Evolutionary conservation across 2,797 vertebrate species (phyloP).

Genomic region (Pampus argenteus): DNA sequence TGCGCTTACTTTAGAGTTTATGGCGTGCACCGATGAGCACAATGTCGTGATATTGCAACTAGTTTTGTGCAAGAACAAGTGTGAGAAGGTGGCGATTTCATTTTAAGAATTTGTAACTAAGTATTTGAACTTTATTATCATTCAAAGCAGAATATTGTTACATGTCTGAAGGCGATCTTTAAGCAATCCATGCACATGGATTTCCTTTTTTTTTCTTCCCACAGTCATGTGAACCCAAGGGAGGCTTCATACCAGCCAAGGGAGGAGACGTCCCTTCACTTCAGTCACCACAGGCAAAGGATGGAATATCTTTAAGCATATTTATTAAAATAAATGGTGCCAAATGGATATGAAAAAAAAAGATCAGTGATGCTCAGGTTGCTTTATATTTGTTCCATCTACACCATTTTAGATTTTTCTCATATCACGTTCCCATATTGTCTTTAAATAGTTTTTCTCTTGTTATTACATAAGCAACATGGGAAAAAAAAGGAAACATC

Average conservation of each 20-base stretch:
- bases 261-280: not conserved
- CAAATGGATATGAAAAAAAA: not conserved
- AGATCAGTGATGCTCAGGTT: not conserved
- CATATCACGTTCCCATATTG: not conserved
- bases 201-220: constrained; percentile 2
- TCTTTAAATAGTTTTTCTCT: not conserved
- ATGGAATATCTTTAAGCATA: not conserved
- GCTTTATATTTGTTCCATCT: not conserved
- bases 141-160: not conserved
- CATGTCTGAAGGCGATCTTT: not conserved
- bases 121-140: too few relatives aligned
- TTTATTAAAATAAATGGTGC: not conserved
- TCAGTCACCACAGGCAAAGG: not conserved
- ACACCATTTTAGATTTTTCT: constrained; percentile 2
- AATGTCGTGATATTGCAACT: too few relatives aligned
- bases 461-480: not conserved
- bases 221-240: not conserved
- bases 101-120: too few relatives aligned
- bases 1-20: too few relatives aligned
- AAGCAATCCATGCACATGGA: not conserved
- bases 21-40: too few relatives aligned
- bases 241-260: not conserved
- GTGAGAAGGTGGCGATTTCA: too few relatives aligned
- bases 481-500: not conserved
- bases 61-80: too few relatives aligned